These are phyloP conservation scores for Panthera leo DNA, from an alignment of 2,113 vertebrate species.

Conservation along the genomic window DNA sequence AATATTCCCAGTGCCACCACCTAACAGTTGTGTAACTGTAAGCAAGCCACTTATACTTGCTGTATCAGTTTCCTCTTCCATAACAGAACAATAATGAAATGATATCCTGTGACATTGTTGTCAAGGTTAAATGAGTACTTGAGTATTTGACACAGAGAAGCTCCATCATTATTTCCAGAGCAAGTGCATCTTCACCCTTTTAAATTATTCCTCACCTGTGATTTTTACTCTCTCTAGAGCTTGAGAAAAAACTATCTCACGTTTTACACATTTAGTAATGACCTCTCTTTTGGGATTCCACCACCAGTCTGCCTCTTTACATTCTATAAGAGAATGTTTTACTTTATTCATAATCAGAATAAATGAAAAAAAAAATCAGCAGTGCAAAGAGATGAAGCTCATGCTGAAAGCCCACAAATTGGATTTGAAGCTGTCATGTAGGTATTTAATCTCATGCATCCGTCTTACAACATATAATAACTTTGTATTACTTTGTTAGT, in stretches of 20 bases:
- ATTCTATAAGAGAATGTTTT: background rate
- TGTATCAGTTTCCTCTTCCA: background rate
- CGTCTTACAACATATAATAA: background rate
- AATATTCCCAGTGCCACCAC: background rate
- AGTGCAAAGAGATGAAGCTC: background rate
- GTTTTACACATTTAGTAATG: background rate
- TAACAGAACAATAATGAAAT: background rate
- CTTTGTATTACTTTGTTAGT: background rate
- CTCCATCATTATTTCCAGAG: background rate
- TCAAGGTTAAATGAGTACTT: background rate
- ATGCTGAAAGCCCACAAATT: background rate
- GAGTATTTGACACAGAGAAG: background rate
- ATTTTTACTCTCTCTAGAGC: conserved; percentile 8
- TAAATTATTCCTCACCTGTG: background rate
- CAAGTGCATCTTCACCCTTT: background rate
- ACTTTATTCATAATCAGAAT: background rate
- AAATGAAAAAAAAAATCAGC: background rate
- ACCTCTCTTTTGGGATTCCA: background rate
- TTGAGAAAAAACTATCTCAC: background rate
- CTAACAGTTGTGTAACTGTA: background rate
- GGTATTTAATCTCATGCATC: background rate
- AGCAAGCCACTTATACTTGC: background rate
- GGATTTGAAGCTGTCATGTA: background rate
- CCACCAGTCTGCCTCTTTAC: background rate
- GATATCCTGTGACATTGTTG: background rate